Evolutionary conservation across 2,888 invertebrate genomes (phyloP).

Genomic region (Apomyelois bistriatella): DNA sequence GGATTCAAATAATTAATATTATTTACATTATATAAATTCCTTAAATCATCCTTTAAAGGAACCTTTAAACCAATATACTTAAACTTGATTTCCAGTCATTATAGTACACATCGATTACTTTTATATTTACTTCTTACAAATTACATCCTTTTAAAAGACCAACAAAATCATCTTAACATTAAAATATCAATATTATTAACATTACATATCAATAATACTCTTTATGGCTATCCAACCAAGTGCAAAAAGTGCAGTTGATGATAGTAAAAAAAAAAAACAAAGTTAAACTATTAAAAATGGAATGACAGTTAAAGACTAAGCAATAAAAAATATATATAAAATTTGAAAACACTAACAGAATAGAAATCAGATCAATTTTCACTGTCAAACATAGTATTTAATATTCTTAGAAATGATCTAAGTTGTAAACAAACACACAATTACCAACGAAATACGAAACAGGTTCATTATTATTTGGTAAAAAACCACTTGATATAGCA

Average conservation of each 20-base stretch:
- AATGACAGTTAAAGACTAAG: slow-evolving; percentile 51
- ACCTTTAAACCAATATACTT: not conserved
- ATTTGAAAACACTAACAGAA: slow-evolving; percentile 57
- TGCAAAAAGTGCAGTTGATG: slow-evolving; percentile 23
- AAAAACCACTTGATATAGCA: no score
- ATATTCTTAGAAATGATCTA: not conserved
- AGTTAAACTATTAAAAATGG: slow-evolving; percentile 41
- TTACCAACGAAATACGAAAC: no score
- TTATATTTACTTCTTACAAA: slow-evolving; percentile 10
- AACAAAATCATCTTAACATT: slow-evolving; percentile 16
- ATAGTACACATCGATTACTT: not conserved
- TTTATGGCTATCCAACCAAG: slow-evolving; percentile 29
- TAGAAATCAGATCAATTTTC: slow-evolving; percentile 64
- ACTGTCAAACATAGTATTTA: slow-evolving; percentile 34
- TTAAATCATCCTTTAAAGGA: not conserved
- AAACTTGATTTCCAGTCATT: not conserved
- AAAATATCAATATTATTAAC: slow-evolving; percentile 20
- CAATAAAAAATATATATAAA: slow-evolving; percentile 47
- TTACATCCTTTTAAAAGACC: slow-evolving; percentile 15
- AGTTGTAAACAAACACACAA: not conserved
- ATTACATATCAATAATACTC: slow-evolving; percentile 27
- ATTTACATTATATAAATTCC: slow-evolving; percentile 5
- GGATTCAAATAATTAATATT: not conserved
- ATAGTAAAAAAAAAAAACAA: not conserved
- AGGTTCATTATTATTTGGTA: no score